Conservation (phyloP, 2,113 vertebrate genomes). For the Apteryx owenii region DNA sequence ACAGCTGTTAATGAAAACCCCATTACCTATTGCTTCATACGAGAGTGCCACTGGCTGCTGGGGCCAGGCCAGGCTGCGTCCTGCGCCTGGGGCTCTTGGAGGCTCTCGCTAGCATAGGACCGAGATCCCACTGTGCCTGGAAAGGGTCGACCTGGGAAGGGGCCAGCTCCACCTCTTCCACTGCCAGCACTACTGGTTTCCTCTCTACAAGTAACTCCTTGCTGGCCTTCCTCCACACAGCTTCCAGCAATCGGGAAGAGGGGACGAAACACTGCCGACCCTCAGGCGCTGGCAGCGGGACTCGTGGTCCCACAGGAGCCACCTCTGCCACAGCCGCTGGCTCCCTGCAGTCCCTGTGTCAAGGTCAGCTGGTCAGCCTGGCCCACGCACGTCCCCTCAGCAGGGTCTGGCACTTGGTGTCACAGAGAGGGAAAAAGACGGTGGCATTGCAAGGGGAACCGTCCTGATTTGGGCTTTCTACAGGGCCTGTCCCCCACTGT, state of each 20-base stretch:
- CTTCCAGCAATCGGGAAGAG: not conserved
- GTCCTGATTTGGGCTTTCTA: not conserved
- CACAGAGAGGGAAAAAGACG: not conserved
- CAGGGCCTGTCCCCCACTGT: too few species aligned
- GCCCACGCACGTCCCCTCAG: not conserved
- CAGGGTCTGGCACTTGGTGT: not conserved
- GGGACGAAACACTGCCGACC: not conserved
- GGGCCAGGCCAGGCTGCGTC: not conserved
- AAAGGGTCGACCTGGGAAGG: not conserved
- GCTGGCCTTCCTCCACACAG: not conserved
- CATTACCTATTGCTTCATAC: not conserved
- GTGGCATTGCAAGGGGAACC: not conserved
- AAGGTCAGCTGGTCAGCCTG: not conserved
- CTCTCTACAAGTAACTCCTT: not conserved
- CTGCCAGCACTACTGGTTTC: not conserved
- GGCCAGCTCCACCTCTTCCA: not conserved
- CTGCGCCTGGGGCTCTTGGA: not conserved
- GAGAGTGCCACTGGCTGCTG: not conserved
- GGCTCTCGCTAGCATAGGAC: not conserved
- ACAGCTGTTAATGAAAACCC: not conserved
- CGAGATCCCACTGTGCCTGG: not conserved
- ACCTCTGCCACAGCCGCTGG: too few species aligned
- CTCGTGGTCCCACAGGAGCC: too few species aligned
- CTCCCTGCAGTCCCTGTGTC: too few species aligned
- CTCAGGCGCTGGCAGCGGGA: not conserved